Evolutionary conservation across 2,113 vertebrate species (phyloP), one percentile per base, ranked within the genome.

Genomic region (Leptodactylus fuscus): DNA sequence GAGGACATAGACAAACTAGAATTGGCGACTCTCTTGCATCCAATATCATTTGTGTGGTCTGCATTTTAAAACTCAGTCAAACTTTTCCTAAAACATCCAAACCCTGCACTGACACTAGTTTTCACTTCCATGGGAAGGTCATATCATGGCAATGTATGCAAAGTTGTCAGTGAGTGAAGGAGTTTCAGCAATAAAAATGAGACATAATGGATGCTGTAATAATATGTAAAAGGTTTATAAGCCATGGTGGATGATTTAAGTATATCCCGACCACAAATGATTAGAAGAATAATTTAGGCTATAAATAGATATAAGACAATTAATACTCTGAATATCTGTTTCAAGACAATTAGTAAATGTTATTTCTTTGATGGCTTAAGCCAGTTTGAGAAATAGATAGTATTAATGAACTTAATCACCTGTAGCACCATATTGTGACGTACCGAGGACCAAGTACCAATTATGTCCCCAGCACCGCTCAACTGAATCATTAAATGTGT

Each of bases 321-420:
- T 76, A 51, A 49, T 75, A 75, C n/a, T 24, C 20, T 6, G 24
- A 75, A 75, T 76, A 51, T 49, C 44, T 51, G 24, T 49, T 75
- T 32, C 5, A 27, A 75, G 44, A 29, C 49, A 75, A 75, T 75
- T 46, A 48, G 71, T 48, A 48, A 75, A 75, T 44, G 71, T 27
- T 49, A 76, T 76, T 76, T 34, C 44, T 76, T 20, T 32, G 48
- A 76, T 75, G n/a, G 6, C 27, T 51, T n/a, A 20, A 76, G 48
- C 27, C 16, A 32, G 41, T 76, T 51, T 76, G 46, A 76, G 73
- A 76, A 51, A 29, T 49, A 74, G 71, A 74, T 27, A 76, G 9
- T 49, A 76, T 76, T 76, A 76, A 76, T 51, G n/a, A 76, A 76
- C 44, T 49, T 76, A 76, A 76, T 76, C 73, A 76, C 73, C 27